Evolutionary conservation across 2,888 invertebrate genomes (phyloP).

Genomic region (Epirrita christyi): DNA sequence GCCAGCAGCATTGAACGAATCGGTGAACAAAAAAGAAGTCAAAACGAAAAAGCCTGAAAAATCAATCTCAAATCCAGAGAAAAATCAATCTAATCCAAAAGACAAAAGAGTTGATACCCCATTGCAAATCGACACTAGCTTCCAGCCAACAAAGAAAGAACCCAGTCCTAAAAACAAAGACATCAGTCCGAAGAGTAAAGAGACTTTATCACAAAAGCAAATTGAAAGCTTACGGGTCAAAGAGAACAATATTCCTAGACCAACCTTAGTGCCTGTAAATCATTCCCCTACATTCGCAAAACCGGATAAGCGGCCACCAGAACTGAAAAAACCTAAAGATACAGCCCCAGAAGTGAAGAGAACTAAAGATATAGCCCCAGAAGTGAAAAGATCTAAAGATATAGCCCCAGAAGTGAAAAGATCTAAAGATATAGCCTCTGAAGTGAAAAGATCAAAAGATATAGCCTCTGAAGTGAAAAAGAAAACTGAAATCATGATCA

Average conservation of each 20-base stretch:
- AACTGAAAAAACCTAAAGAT: not conserved
- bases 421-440: not conserved
- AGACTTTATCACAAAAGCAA: constrained; percentile 65
- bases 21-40: constrained; percentile 61
- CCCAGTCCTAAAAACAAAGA: constrained; percentile 67
- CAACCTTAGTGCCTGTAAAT: constrained; percentile 66
- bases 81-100: constrained; percentile 43
- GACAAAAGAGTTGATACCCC: constrained; percentile 59
- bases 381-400: constrained; percentile 15
- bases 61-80: constrained; percentile 18
- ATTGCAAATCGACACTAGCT: constrained; percentile 67
- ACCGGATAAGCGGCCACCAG: constrained; percentile 74
- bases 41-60: constrained; percentile 52
- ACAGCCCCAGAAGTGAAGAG: constrained; percentile 9
- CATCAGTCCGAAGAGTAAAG: constrained; percentile 63
- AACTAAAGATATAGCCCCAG: constrained; percentile 9
- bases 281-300: constrained; percentile 77
- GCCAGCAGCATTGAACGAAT: constrained; percentile 75
- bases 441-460: constrained; percentile 15
- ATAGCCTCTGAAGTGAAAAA: constrained; percentile 68
- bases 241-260: constrained; percentile 74
- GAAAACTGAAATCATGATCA: constrained; percentile 71
- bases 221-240: constrained; percentile 67
- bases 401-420: constrained; percentile 43
- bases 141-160: constrained; percentile 54